These are phyloP conservation scores for Patagioenas fasciata DNA, from an alignment of 2,113 vertebrate genomes.

Conservation along the genomic window DNA sequence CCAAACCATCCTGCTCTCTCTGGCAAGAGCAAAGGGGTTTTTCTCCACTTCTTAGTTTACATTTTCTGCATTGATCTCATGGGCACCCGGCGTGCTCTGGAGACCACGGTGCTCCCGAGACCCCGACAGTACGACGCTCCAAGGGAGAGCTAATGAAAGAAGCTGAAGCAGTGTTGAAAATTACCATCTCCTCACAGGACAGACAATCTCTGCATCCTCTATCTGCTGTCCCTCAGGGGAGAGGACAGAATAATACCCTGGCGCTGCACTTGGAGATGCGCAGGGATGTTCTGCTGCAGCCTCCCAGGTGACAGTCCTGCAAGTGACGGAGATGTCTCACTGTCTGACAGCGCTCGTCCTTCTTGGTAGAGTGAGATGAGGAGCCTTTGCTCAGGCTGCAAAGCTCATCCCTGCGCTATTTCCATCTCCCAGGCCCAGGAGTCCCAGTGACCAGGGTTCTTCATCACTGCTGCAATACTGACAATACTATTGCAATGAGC, in stretches of 20 bases:
- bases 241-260: neutral
- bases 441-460: neutral
- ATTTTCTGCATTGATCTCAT: neutral
- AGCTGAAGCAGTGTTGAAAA: neutral
- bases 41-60: neutral
- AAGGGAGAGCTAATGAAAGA: neutral
- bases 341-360: neutral
- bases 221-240: neutral
- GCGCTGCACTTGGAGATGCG: rapidly evolving
- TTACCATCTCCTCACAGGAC: neutral
- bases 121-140: rapidly evolving
- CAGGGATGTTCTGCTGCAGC: neutral
- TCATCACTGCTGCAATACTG: neutral
- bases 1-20: neutral
- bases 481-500: no score
- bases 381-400: neutral
- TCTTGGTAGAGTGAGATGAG: rapidly evolving
- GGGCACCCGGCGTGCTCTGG: neutral
- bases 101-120: neutral
- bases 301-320: neutral
- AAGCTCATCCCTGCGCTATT: neutral
- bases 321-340: neutral
- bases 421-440: neutral
- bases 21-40: neutral
- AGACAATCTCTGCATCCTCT: neutral